Percentiles rank a stretch among this genome's conserved stretches.
Evolutionary conservation across 2,888 invertebrate species (phyloP).

Genomic region (Laothoe populi): DNA sequence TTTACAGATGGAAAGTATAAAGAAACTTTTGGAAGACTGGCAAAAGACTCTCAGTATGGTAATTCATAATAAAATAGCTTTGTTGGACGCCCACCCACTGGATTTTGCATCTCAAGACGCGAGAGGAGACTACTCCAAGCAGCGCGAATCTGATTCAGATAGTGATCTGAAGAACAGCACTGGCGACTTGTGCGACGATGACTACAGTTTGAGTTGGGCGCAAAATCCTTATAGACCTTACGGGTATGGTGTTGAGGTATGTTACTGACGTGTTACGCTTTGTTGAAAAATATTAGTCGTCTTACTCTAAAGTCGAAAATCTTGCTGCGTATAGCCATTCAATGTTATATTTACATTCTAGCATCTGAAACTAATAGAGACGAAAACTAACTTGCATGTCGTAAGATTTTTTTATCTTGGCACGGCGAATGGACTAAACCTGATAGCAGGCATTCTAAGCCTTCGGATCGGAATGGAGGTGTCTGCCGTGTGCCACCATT

Average conservation of each 20-base stretch:
- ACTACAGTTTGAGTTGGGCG: slow-evolving; percentile 59
- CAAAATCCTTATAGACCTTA: slow-evolving; percentile 55
- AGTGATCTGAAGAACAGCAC: slow-evolving; percentile 56
- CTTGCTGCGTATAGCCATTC: no score
- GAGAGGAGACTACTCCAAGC: slow-evolving; percentile 70
- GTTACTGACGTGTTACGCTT: slow-evolving; percentile 26
- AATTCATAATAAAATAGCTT: slow-evolving; percentile 60
- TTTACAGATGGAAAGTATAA: slow-evolving; percentile 69
- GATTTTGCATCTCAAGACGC: slow-evolving; percentile 68
- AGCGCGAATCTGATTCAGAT: slow-evolving; percentile 61
- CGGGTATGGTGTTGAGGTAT: slow-evolving; percentile 55
- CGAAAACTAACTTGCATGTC: no score
- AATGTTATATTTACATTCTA: no score
- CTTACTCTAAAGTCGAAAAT: no score
- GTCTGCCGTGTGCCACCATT: no score
- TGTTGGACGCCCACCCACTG: slow-evolving; percentile 55
- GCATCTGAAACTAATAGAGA: no score
- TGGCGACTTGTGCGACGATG: slow-evolving; percentile 60
- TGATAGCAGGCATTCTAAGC: no score
- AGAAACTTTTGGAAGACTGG: slow-evolving; percentile 72
- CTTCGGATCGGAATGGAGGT: no score
- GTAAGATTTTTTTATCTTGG: no score
- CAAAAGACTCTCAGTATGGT: slow-evolving; percentile 70
- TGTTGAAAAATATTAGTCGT: no score
- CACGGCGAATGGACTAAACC: no score